These are phyloP conservation scores for Leptinotarsa tumamoca DNA, from an alignment of 2,888 invertebrate genomes.

Conservation along the genomic window DNA sequence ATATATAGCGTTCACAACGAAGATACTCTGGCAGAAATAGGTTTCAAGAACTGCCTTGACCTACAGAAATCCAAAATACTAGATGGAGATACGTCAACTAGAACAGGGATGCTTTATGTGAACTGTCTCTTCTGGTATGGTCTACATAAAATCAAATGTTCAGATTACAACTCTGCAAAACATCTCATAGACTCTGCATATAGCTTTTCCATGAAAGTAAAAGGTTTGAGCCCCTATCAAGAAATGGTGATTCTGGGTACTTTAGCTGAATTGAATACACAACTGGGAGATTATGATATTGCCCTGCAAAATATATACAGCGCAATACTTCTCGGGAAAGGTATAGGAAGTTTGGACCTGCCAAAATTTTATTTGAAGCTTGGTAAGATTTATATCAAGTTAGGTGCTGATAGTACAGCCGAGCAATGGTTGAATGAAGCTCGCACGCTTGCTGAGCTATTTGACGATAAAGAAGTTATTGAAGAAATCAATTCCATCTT, in stretches of 20 bases:
- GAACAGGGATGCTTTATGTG: constrained; percentile 65
- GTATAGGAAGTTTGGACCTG: constrained; percentile 66
- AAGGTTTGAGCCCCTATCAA: constrained; percentile 64
- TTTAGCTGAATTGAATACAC: constrained; percentile 63
- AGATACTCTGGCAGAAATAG: constrained; percentile 64
- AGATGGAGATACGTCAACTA: constrained; percentile 62
- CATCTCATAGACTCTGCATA: constrained; percentile 63
- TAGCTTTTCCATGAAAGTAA: constrained; percentile 63
- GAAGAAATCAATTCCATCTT: constrained; percentile 54
- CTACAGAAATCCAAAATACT: constrained; percentile 63
- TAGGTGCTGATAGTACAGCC: constrained; percentile 62
- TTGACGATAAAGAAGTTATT: constrained; percentile 56
- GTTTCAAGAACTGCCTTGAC: constrained; percentile 64
- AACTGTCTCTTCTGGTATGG: constrained; percentile 68
- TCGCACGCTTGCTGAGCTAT: constrained; percentile 58
- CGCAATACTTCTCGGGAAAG: constrained; percentile 65
- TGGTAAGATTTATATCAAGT: constrained; percentile 63
- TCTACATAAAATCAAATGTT: constrained; percentile 62
- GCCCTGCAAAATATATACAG: constrained; percentile 64
- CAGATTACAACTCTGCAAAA: constrained; percentile 60
- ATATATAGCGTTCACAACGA: constrained; percentile 64
- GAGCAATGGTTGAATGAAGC: constrained; percentile 62
- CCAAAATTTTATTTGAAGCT: constrained; percentile 65
- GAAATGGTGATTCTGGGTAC: constrained; percentile 67
- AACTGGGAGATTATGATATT: constrained; percentile 62